phyloP scores from a whole-genome alignment of 2,888 invertebrate genomes.

The Hydrotaea diabolus region DNA sequence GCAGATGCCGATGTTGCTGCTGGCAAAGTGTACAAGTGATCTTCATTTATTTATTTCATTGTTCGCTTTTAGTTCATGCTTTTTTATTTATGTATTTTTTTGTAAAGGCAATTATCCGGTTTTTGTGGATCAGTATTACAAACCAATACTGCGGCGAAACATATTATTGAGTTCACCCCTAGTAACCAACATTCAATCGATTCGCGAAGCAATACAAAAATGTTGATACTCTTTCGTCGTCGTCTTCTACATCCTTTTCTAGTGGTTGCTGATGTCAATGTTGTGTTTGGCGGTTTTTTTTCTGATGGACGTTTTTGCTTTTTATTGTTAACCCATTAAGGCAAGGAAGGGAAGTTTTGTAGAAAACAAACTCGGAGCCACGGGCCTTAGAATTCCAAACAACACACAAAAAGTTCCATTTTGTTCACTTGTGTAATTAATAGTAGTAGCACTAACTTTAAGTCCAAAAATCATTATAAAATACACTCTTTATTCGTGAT shows the following conservation, averaged over 20 bases:
- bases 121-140: conserved; percentile 60
- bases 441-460: no score
- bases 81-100: conserved; percentile 12
- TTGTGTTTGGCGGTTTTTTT: not conserved
- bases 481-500: no score
- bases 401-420: no score
- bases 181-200: conserved; percentile 44
- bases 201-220: not conserved
- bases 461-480: no score
- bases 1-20: conserved; percentile 35
- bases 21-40: conserved; percentile 54
- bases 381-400: no score
- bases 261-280: not conserved
- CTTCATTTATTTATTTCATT: conserved; percentile 62
- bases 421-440: no score
- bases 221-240: not conserved
- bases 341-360: not conserved
- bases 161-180: conserved; percentile 17
- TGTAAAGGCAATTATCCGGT: conserved; percentile 52
- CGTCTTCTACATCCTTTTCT: not conserved
- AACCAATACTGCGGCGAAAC: conserved; percentile 44
- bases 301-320: not conserved
- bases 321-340: conserved; percentile 12
- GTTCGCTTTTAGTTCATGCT: conserved; percentile 34
- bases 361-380: no score